Evolutionary conservation across 2,113 vertebrate genomes (phyloP).

Genomic region (Odocoileus virginianus): DNA sequence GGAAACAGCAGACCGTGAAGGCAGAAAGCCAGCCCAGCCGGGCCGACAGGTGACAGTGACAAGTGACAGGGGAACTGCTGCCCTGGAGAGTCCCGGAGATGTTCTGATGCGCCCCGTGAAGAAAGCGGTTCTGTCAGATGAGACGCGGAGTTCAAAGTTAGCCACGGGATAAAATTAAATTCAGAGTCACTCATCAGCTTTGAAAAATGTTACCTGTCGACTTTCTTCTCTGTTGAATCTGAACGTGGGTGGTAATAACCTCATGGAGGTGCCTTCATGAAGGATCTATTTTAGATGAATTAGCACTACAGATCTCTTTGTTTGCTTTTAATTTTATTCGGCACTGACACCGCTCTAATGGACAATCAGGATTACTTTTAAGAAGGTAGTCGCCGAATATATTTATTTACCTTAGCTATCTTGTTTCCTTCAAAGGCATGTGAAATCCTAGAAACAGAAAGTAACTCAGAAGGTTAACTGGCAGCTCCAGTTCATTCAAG

Average conservation of each 20-base stretch:
- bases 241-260: not conserved
- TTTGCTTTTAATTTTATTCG: not conserved
- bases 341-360: not conserved
- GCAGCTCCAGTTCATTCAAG: not conserved
- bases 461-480: not conserved
- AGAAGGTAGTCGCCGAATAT: not conserved
- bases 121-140: not conserved
- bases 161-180: slow-evolving; percentile 7
- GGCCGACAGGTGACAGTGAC: not conserved
- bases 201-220: not conserved
- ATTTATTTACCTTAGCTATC: slow-evolving; percentile 2
- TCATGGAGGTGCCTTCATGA: not conserved
- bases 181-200: not conserved
- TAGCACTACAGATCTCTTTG: not conserved
- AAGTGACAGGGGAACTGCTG: not conserved
- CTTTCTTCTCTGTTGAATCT: not conserved
- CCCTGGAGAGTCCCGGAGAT: not conserved
- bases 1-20: not conserved
- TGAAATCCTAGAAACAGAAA: not conserved
- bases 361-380: not conserved
- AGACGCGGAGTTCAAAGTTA: not conserved
- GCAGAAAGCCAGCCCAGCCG: not conserved
- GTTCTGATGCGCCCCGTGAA: not conserved
- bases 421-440: not conserved
- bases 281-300: not conserved